These are phyloP conservation scores for Oxyruncus cristatus DNA, from an alignment of 2,113 vertebrate genomes.

Conservation along the genomic window DNA sequence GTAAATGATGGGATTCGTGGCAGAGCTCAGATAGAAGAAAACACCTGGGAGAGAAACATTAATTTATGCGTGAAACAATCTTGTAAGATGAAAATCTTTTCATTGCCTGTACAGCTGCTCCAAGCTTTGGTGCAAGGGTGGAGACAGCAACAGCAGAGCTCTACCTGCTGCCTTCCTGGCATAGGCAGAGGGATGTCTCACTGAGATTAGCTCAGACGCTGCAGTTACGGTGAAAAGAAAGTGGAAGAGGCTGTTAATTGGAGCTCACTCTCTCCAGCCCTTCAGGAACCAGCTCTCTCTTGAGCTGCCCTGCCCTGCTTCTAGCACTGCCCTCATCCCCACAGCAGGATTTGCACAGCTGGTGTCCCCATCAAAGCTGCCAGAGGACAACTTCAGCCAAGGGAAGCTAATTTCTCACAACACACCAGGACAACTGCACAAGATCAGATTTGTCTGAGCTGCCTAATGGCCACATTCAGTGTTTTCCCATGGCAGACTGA, in stretches of 20 bases:
- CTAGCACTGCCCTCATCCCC: neutral
- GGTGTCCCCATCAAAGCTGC: neutral
- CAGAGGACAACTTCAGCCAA: neutral
- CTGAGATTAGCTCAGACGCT: neutral
- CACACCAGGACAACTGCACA: neutral
- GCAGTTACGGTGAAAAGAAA: neutral
- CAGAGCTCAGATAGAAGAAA: constrained; percentile 82
- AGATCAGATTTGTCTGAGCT: neutral
- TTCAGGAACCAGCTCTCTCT: neutral
- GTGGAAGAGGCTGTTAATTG: neutral
- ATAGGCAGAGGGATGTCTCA: neutral
- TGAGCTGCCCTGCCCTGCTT: neutral
- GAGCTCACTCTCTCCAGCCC: neutral
- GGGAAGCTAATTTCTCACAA: neutral
- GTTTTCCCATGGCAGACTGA: neutral
- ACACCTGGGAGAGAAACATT: constrained; percentile 58
- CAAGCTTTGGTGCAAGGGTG: neutral
- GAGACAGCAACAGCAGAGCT: neutral
- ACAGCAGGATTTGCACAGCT: neutral
- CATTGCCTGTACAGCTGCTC: neutral
- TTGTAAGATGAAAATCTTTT: neutral
- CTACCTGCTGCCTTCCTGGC: neutral
- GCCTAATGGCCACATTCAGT: neutral
- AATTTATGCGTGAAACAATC: neutral
- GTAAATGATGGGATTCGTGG: constrained; percentile 80